Evolutionary conservation across 2,888 invertebrate genomes (phyloP), one percentile per base, ranked within the genome.

Genomic region (Camponotus fellah): DNA sequence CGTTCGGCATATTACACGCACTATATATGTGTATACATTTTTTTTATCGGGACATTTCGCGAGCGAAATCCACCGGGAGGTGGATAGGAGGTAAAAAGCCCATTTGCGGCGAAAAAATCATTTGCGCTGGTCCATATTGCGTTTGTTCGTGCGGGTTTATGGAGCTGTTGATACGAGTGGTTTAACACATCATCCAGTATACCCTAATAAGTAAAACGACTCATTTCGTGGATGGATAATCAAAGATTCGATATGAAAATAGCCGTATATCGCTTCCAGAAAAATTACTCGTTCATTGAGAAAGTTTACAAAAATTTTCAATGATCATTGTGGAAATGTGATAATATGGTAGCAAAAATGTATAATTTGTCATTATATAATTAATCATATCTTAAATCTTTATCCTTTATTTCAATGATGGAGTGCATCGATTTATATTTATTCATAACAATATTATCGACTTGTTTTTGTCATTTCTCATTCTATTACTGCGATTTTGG

Each of bases 41-140:
- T 58, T 58, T 91, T 91, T 91, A 89, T 91, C 86, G 86, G 85
- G 82, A 88, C 79, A 85, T 90, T 90, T 90, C 86, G 88, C 85
- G 74, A 74, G 64, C 49, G 49, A 75, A 26, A 53, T 43, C 64
- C 56, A 53, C n/a, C 62, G 3, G 12, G 46, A 2, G 12, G 46
- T 0, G 12, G 43, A 9, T 2, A 14, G 34, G 56, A 17, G n/a
- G 65, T 85, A 88, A 86, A 88, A 80, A 58, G 34, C 32, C 84
- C 56, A 71, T 87, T 85, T 68, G 46, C n/a, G 40, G 32, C 12
- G 60, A 71, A 83, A 83, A 77, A 77, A 66, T 76, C 40, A 68
- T 77, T 68, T 26, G 56, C 53, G 53, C 76, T 17, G 26, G 26
- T 76, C 65, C 26, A 64, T 21, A 46, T 32, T 32, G 26, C 17